Evolutionary conservation across 2,113 vertebrate species (phyloP).

Genomic region (Podarcis cretensis): DNA sequence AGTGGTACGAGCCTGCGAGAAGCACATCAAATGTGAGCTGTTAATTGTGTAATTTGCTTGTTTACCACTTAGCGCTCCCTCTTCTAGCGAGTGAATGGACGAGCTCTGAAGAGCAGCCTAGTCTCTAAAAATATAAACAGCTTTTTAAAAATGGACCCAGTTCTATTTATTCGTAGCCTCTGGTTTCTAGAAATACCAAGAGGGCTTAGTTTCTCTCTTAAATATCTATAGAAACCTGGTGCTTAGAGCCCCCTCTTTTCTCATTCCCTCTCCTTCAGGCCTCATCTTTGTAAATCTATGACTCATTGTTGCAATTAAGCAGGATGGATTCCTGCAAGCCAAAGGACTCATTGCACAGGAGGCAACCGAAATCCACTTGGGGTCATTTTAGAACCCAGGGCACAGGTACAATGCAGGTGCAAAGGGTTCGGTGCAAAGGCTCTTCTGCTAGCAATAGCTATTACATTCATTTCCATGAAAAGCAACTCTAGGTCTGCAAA

Average conservation of each 20-base stretch:
- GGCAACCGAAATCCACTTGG: not conserved
- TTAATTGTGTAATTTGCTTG: not conserved
- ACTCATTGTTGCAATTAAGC: conserved; percentile 20
- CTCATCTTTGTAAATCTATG: not conserved
- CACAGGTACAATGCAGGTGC: not conserved
- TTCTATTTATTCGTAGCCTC: conserved; percentile 1
- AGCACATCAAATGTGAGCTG: too few species aligned
- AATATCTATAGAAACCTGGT: not conserved
- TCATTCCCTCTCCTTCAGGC: not conserved
- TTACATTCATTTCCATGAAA: too few species aligned
- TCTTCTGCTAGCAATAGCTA: too few species aligned
- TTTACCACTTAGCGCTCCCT: not conserved
- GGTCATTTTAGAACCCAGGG: not conserved
- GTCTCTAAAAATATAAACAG: conserved; percentile 14
- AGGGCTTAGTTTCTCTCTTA: not conserved
- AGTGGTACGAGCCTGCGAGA: not conserved
- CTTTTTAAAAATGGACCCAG: not conserved
- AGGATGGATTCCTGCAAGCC: not conserved
- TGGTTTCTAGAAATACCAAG: conserved; percentile 9
- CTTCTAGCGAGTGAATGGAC: not conserved
- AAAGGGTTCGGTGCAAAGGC: too few species aligned
- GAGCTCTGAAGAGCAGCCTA: not conserved
- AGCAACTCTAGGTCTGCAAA: too few species aligned
- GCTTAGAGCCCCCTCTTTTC: not conserved
- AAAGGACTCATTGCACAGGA: not conserved